phyloP scores from a whole-genome alignment of 2,113 vertebrate genomes.

The Nanorana parkeri region DNA sequence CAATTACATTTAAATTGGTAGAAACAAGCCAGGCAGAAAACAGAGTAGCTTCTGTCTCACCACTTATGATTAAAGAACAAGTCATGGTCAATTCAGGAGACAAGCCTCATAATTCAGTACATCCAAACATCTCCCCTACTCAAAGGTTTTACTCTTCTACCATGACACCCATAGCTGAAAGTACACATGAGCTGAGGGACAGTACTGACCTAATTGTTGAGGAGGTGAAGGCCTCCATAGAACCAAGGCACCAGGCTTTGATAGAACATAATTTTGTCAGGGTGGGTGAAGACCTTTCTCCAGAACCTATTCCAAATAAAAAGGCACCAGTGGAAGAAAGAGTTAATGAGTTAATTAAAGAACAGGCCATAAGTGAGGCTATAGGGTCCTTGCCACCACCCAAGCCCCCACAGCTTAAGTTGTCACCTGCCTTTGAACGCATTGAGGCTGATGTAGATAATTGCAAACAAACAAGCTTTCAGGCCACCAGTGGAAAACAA shows the following conservation, averaged over 20 bases:
- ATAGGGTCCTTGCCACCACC: conserved; percentile 36
- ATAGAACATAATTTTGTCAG: background rate
- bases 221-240: background rate
- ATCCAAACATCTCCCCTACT: fast-evolving
- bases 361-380: background rate
- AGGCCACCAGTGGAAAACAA: fast-evolving
- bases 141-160: fast-evolving
- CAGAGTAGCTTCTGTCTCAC: background rate
- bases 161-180: conserved; percentile 11
- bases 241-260: background rate
- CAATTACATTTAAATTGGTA: no score
- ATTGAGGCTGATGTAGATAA: fast-evolving
- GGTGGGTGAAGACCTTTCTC: background rate
- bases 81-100: fast-evolving
- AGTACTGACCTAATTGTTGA: conserved; percentile 43
- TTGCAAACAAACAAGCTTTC: fast-evolving
- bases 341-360: background rate
- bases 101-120: fast-evolving
- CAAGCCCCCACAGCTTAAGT: conserved; percentile 62
- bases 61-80: fast-evolving
- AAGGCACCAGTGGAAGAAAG: background rate
- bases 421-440: fast-evolving
- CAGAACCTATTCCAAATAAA: fast-evolving
- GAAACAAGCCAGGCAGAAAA: background rate
- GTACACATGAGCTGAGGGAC: conserved; percentile 28